phyloP scores from a whole-genome alignment of 2,888 invertebrate species.

The Catocala fraxini region DNA sequence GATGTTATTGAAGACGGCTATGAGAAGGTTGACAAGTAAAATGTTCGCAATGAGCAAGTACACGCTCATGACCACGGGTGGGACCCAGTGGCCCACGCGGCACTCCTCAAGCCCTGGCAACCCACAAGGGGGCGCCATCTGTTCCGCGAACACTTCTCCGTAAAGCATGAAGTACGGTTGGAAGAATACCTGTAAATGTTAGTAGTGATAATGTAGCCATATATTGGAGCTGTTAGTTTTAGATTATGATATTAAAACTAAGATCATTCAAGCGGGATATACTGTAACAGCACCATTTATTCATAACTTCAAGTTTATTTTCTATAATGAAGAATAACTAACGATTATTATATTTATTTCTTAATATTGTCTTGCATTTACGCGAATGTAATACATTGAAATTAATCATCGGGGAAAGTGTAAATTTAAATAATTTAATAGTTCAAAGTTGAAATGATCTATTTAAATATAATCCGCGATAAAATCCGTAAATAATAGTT shows the following conservation, averaged over 20 bases:
- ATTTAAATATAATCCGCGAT: too few species aligned
- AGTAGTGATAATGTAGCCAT: constrained; percentile 45
- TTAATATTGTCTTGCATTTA: too few species aligned
- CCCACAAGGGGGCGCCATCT: constrained; percentile 97
- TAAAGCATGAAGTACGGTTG: constrained; percentile 99
- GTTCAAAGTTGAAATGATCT: too few species aligned
- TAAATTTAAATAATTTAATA: too few species aligned
- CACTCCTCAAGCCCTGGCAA: constrained; percentile 91
- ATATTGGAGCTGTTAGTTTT: constrained; percentile 18
- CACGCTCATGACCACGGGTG: constrained; percentile 98
- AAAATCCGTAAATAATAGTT: too few species aligned
- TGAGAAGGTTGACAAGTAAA: constrained; percentile 98
- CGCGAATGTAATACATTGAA: too few species aligned
- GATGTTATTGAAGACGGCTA: constrained; percentile 99
- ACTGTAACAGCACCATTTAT: too few species aligned
- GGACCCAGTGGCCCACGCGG: constrained; percentile 97
- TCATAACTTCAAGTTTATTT: too few species aligned
- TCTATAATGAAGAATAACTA: too few species aligned
- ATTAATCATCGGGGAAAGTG: too few species aligned
- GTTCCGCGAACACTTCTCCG: constrained; percentile 99
- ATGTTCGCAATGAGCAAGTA: constrained; percentile 99
- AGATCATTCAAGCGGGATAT: not conserved
- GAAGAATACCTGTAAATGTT: constrained; percentile 93
- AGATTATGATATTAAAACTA: not conserved
- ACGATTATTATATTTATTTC: too few species aligned